A percentile compares a stretch with the other conserved stretches of the same genome.
Conservation (phyloP, 2,888 invertebrate species). For the Prosopocoilus inquinatus region DNA sequence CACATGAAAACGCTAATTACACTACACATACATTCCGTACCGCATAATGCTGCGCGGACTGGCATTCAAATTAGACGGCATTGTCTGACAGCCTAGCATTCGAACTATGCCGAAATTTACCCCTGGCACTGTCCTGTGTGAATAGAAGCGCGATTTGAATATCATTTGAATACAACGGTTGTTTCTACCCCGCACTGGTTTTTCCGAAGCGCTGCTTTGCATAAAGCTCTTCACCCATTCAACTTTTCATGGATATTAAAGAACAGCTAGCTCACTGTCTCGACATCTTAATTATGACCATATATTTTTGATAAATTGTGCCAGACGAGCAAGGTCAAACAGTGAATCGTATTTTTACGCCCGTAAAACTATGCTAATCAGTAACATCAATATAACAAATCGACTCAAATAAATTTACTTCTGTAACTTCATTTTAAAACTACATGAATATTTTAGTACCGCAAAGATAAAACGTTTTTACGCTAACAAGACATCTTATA, state of each 20-base stretch:
- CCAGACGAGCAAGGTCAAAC: constrained; percentile 24
- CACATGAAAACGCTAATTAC: constrained; percentile 14
- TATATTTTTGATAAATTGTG: constrained; percentile 26
- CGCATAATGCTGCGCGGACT: constrained; percentile 14
- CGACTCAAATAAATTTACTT: constrained; percentile 25
- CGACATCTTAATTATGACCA: constrained; percentile 27
- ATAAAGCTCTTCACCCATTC: constrained; percentile 1
- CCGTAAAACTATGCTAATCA: constrained; percentile 31
- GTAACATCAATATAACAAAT: constrained; percentile 26
- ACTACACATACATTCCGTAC: constrained; percentile 14
- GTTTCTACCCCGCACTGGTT: constrained; percentile 18
- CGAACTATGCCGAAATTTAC: constrained; percentile 18
- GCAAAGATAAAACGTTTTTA: background rate
- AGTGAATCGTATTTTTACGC: constrained; percentile 15
- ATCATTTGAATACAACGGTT: constrained; percentile 31
- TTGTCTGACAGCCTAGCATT: constrained; percentile 18
- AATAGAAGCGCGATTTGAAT: constrained; percentile 30
- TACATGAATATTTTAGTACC: constrained; percentile 13
- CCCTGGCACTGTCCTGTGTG: constrained; percentile 14
- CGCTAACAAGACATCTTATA: constrained; percentile 7
- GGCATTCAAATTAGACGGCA: constrained; percentile 30
- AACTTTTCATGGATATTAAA: constrained; percentile 11
- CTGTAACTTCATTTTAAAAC: constrained; percentile 7
- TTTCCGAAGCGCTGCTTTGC: constrained; percentile 1
- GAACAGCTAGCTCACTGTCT: constrained; percentile 2